A percentile compares a stretch with the other conserved stretches of the same genome.
These are phyloP conservation scores for Thymelicus acteon DNA, from an alignment of 2,888 invertebrate genomes.

Conservation along the genomic window DNA sequence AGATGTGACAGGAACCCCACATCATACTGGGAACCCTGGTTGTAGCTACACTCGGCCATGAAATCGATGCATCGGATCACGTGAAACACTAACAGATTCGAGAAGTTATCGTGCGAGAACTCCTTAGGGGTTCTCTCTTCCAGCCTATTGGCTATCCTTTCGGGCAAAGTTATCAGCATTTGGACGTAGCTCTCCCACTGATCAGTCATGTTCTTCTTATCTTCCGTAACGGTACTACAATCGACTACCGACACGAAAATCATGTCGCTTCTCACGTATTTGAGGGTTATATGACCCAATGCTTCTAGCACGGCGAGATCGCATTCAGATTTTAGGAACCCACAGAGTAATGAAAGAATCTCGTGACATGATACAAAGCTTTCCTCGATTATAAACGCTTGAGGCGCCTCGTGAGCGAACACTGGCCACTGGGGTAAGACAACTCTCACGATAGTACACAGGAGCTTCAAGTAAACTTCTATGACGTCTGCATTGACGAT, in stretches of 20 bases:
- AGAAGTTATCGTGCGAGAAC: constrained; percentile 85
- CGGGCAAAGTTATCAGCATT: constrained; percentile 87
- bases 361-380: constrained; percentile 74
- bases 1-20: constrained; percentile 80
- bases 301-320: constrained; percentile 59
- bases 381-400: constrained; percentile 84
- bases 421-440: constrained; percentile 86
- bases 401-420: constrained; percentile 68
- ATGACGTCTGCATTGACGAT: constrained; percentile 61
- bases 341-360: constrained; percentile 73
- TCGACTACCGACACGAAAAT: constrained; percentile 80
- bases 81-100: constrained; percentile 85
- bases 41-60: constrained; percentile 72
- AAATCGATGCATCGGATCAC: constrained; percentile 86
- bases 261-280: constrained; percentile 83
- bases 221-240: constrained; percentile 48
- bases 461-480: constrained; percentile 76
- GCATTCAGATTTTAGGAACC: constrained; percentile 73
- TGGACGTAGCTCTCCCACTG: constrained; percentile 85
- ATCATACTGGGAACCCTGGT: constrained; percentile 61
- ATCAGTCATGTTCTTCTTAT: constrained; percentile 43
- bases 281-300: constrained; percentile 71
- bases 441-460: constrained; percentile 75
- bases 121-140: constrained; percentile 81
- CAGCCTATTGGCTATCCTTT: constrained; percentile 88